phyloP scores from a whole-genome alignment of 2,888 invertebrate genomes.

The Spisula subtruncata region DNA sequence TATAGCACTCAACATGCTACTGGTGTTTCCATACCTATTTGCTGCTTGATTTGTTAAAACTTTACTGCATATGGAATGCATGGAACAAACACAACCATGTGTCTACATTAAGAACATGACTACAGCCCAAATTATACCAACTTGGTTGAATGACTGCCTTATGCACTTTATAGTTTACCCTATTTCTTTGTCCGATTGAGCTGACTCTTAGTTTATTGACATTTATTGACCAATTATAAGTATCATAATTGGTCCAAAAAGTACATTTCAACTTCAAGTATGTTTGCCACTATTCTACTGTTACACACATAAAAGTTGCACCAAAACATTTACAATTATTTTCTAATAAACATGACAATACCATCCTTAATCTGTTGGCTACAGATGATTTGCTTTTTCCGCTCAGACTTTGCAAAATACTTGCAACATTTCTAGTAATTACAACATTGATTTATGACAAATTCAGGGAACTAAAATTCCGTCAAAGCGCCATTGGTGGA shows the following conservation, averaged over 20 bases:
- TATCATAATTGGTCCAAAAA: too few species aligned
- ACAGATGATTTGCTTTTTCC: background rate
- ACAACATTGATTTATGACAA: slow-evolving; percentile 15
- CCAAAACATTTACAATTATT: background rate
- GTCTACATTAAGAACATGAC: too few species aligned
- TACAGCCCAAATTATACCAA: too few species aligned
- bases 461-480: slow-evolving; percentile 8
- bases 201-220: too few species aligned
- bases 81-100: too few species aligned
- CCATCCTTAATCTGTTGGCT: background rate
- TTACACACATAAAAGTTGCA: background rate
- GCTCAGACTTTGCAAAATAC: background rate
- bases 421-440: slow-evolving; percentile 3
- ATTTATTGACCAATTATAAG: too few species aligned
- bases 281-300: background rate
- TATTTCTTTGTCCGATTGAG: too few species aligned
- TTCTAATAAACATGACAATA: background rate
- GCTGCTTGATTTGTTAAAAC: too few species aligned
- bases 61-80: too few species aligned
- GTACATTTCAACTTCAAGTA: background rate
- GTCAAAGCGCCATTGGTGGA: background rate
- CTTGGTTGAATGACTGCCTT: too few species aligned
- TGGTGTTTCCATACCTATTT: too few species aligned
- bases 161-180: too few species aligned
- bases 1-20: background rate